These are phyloP conservation scores for Narcine bancroftii DNA, from an alignment of 2,113 vertebrate genomes.

Conservation along the genomic window DNA sequence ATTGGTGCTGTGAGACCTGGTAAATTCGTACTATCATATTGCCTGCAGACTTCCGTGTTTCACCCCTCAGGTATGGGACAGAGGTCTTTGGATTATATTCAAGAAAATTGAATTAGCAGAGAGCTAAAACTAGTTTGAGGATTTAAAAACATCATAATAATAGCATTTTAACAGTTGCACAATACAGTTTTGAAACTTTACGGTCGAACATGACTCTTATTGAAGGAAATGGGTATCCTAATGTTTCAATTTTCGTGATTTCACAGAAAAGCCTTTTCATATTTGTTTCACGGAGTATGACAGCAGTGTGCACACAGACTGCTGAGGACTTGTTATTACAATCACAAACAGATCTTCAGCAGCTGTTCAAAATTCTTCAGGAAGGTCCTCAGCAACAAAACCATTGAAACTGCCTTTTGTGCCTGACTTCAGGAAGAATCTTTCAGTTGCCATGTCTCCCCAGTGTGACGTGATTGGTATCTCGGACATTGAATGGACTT, in stretches of 20 bases:
- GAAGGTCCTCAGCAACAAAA: constrained; percentile 11
- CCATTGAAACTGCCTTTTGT: neutral
- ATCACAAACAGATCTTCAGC: neutral
- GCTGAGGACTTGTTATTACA: neutral
- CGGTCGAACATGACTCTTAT: neutral
- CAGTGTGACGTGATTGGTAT: neutral
- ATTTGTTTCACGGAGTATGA: neutral
- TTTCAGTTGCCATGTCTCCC: neutral
- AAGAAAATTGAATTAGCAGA: neutral
- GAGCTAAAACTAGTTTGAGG: neutral
- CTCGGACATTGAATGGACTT: neutral
- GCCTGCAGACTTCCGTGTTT: too few species aligned
- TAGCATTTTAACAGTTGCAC: neutral
- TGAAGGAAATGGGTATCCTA: neutral
- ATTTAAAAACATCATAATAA: neutral
- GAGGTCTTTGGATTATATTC: too few species aligned
- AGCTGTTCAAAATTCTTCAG: neutral
- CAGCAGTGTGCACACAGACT: neutral
- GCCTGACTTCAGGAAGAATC: neutral
- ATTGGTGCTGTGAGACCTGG: too few species aligned
- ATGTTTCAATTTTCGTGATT: neutral
- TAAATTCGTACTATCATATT: too few species aligned
- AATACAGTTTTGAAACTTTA: neutral
- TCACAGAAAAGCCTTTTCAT: neutral
- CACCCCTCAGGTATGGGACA: too few species aligned